Percentiles rank a stretch among this genome's conserved stretches.
Evolutionary conservation across 2,888 invertebrate species (phyloP).

Genomic region (Monochamus alternatus): DNA sequence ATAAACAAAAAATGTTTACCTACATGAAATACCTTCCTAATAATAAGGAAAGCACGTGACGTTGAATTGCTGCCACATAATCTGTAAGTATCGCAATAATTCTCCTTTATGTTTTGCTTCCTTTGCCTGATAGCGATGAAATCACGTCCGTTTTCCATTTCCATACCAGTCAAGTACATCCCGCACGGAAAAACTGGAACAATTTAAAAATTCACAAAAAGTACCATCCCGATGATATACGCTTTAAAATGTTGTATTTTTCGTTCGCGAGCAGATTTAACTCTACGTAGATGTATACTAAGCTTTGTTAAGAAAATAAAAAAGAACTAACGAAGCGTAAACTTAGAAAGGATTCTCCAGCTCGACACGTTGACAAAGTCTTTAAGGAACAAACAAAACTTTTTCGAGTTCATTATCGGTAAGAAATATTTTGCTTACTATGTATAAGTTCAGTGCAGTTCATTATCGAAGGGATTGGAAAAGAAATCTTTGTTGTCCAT

Average conservation of each 20-base stretch:
- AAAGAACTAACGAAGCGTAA: conserved; percentile 29
- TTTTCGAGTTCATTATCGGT: conserved; percentile 30
- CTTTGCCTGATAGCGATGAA: conserved; percentile 3
- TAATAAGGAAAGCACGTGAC: no score
- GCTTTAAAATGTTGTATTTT: conserved; percentile 12
- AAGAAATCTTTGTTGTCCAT: background rate
- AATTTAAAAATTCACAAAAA: conserved; percentile 1
- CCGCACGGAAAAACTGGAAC: conserved; percentile 2
- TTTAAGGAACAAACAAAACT: conserved; percentile 26
- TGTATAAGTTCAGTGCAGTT: background rate
- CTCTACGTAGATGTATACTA: conserved; percentile 8
- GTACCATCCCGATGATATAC: conserved; percentile 7
- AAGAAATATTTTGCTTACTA: conserved; percentile 23
- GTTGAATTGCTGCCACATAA: background rate
- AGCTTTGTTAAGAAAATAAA: conserved; percentile 32
- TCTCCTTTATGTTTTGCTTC: background rate
- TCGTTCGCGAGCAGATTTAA: background rate
- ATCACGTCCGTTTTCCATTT: conserved; percentile 12
- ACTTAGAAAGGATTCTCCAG: conserved; percentile 31
- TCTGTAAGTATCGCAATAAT: conserved; percentile 1
- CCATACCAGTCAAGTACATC: conserved; percentile 9
- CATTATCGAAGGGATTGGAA: background rate
- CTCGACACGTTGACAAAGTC: conserved; percentile 20
- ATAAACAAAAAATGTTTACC: no score
- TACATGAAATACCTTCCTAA: no score